A percentile compares a stretch with the other conserved stretches of the same genome.
Evolutionary conservation across 2,888 invertebrate species (phyloP).

Genomic region (Spodoptera exigua): DNA sequence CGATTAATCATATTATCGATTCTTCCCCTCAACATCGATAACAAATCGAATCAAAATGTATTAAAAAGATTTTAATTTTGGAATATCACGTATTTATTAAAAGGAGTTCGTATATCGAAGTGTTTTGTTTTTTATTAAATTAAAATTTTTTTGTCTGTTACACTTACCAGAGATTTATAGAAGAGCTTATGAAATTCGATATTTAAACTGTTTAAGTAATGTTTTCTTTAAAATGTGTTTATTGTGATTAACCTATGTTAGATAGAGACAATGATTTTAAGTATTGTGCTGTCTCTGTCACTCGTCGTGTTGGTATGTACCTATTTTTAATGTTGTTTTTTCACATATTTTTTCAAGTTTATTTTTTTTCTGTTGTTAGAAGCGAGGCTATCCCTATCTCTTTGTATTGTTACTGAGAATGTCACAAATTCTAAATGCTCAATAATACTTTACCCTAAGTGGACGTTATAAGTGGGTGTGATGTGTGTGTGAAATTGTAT

Average conservation of each 20-base stretch:
- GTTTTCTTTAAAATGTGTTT: slow-evolving; percentile 9
- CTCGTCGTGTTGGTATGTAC: slow-evolving; percentile 51
- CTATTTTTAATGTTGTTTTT: not conserved
- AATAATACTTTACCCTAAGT: no score
- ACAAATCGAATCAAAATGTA: no score
- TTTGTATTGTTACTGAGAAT: no score
- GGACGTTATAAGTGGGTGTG: no score
- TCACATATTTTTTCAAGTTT: not conserved
- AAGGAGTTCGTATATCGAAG: slow-evolving; percentile 8
- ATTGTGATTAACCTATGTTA: slow-evolving; percentile 53
- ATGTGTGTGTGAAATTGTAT: no score
- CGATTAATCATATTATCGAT: slow-evolving; percentile 33
- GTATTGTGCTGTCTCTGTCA: slow-evolving; percentile 41
- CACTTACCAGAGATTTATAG: no score
- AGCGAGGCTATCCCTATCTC: not conserved
- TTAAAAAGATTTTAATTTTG: no score
- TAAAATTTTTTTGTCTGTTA: no score
- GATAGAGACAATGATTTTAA: slow-evolving; percentile 49
- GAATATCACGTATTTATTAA: slow-evolving; percentile 62
- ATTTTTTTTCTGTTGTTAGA: not conserved
- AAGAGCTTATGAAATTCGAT: no score
- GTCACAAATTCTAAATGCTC: no score
- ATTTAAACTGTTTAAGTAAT: slow-evolving; percentile 12
- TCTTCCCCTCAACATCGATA: no score
- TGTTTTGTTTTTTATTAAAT: slow-evolving; percentile 8